Evolutionary conservation across 1,140 invertebrate species (phyloP).

Genomic region (Leptinotarsa defecta): DNA sequence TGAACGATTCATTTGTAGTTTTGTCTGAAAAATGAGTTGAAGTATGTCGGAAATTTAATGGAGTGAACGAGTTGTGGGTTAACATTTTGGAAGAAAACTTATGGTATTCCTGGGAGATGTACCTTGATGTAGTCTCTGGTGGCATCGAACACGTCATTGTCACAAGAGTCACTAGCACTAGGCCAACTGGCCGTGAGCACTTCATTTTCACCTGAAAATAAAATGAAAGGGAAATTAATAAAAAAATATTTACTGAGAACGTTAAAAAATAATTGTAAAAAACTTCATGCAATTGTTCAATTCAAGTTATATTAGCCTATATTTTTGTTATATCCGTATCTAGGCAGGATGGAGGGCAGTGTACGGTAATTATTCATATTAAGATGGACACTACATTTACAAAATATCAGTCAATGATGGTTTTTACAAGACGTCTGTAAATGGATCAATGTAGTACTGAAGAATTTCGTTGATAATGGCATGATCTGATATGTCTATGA

Average conservation of each 20-base stretch:
- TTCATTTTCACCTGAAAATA: conserved; percentile 50
- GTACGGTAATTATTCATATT: no score
- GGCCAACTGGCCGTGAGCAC: conserved; percentile 38
- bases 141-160: conserved; percentile 32
- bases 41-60: not conserved
- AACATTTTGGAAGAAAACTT: conserved; percentile 12
- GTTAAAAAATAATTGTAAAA: no score
- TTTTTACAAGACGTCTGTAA: no score
- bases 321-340: no score
- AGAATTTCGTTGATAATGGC: no score
- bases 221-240: not conserved
- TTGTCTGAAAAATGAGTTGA: conserved; percentile 1
- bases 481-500: no score
- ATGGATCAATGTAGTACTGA: no score
- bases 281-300: no score
- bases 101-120: conserved; percentile 36
- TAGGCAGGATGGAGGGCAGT: no score
- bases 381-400: no score
- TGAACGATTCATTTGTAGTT: not conserved
- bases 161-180: conserved; percentile 39
- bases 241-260: not conserved
- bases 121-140: conserved; percentile 47
- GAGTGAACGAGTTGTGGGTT: not conserved
- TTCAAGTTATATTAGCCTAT: no score
- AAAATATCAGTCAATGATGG: no score